phyloP scores from a whole-genome alignment of 2,797 vertebrate species.

The Anas georgica region DNA sequence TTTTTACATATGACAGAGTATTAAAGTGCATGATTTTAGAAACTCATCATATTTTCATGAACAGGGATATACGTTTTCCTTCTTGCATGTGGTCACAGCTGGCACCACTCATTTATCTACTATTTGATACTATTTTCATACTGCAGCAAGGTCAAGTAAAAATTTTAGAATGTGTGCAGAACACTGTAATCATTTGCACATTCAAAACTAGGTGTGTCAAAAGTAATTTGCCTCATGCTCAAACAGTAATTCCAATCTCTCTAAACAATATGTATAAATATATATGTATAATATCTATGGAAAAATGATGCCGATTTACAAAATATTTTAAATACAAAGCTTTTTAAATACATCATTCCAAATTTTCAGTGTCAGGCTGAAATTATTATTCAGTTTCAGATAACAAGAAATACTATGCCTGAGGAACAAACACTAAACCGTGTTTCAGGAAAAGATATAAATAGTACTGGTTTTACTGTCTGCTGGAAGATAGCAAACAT shows the following conservation, averaged over 20 bases:
- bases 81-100: background rate
- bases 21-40: background rate
- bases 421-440: background rate
- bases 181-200: background rate
- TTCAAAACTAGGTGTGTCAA: background rate
- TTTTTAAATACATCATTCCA: background rate
- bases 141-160: background rate
- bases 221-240: background rate
- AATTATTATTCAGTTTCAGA: background rate
- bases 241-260: background rate
- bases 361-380: background rate
- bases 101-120: background rate
- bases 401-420: background rate
- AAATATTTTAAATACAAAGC: background rate
- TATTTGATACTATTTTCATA: background rate
- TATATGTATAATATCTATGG: background rate
- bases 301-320: constrained; percentile 10
- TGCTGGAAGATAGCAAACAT: background rate
- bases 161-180: background rate
- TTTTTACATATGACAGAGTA: background rate
- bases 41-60: background rate
- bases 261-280: too few relatives aligned
- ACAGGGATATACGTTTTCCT: background rate
- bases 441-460: background rate
- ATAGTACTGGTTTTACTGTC: background rate